A percentile compares a stretch with the other conserved stretches of the same genome.
phyloP scores from a whole-genome alignment of 2,797 vertebrate genomes.

The Luscinia megarhynchos region DNA sequence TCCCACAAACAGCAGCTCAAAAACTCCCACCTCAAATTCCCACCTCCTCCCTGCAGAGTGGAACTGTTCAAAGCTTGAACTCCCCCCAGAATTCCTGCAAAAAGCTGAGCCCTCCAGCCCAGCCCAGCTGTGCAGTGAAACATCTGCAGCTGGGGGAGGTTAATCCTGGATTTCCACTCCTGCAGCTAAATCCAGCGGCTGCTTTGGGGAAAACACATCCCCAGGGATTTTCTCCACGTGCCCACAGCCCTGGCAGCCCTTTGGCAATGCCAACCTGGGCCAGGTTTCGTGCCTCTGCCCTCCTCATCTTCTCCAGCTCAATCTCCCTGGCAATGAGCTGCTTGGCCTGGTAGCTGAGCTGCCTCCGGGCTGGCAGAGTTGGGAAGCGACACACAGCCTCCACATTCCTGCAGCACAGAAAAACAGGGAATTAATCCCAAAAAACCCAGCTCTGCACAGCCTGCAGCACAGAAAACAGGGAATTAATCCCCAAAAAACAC shows the following conservation, averaged over 20 bases:
- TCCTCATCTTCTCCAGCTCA: constrained; percentile 93
- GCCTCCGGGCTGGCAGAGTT: constrained; percentile 84
- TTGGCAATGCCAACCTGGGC: constrained; percentile 45
- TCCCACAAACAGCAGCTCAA: not conserved
- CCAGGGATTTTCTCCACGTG: accelerated
- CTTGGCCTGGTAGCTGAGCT: constrained; percentile 94
- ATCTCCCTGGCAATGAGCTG: constrained; percentile 94
- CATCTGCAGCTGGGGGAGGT: not conserved
- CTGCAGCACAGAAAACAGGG: no score
- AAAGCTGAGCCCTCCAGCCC: not conserved
- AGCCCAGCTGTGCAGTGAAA: not conserved
- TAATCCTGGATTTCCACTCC: constrained; percentile 43
- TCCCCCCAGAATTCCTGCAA: not conserved
- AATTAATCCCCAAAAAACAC: no score
- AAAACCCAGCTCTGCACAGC: no score
- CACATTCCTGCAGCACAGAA: constrained; percentile 77
- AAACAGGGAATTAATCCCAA: not conserved
- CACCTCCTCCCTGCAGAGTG: not conserved
- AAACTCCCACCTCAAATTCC: not conserved
- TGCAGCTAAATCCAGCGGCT: not conserved
- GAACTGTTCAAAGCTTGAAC: not conserved
- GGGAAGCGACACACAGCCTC: constrained; percentile 90
- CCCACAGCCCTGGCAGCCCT: accelerated
- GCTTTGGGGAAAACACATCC: not conserved
- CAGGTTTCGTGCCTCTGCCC: constrained; percentile 80